These are phyloP conservation scores for Heliconius ismenius DNA, from an alignment of 2,888 invertebrate genomes.

Conservation along the genomic window DNA sequence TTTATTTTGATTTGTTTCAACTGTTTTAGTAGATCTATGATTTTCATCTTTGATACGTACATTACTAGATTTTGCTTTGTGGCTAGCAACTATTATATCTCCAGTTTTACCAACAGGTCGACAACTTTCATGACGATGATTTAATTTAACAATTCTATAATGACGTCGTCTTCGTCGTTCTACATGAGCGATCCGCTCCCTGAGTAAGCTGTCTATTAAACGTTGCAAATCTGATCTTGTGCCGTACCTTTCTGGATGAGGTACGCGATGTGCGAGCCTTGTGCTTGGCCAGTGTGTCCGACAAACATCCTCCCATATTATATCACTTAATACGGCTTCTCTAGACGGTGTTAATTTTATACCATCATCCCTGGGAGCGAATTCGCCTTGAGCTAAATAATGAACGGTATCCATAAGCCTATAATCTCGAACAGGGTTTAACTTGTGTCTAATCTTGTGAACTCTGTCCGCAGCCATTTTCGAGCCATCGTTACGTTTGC, in stretches of 20 bases:
- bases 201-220: conserved; percentile 69
- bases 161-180: conserved; percentile 74
- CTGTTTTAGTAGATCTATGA: conserved; percentile 57
- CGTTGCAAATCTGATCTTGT: conserved; percentile 70
- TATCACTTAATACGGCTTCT: conserved; percentile 76
- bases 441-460: conserved; percentile 73
- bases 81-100: conserved; percentile 76
- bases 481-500: conserved; percentile 67
- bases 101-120: conserved; percentile 73
- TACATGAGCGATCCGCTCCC: conserved; percentile 73
- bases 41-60: conserved; percentile 56
- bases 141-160: conserved; percentile 74
- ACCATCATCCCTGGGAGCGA: conserved; percentile 76
- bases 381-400: conserved; percentile 77
- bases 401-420: conserved; percentile 77
- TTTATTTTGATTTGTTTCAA: conserved; percentile 51
- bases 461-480: conserved; percentile 73
- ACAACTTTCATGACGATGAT: conserved; percentile 71
- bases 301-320: conserved; percentile 78
- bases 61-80: conserved; percentile 63
- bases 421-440: conserved; percentile 75
- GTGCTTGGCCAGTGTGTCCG: conserved; percentile 77
- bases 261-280: conserved; percentile 64
- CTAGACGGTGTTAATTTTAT: conserved; percentile 75
- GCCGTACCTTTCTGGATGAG: conserved; percentile 63